Base-by-base conservation (phyloP, 1,140 invertebrate genomes). In the Apis mellifera region DNA sequence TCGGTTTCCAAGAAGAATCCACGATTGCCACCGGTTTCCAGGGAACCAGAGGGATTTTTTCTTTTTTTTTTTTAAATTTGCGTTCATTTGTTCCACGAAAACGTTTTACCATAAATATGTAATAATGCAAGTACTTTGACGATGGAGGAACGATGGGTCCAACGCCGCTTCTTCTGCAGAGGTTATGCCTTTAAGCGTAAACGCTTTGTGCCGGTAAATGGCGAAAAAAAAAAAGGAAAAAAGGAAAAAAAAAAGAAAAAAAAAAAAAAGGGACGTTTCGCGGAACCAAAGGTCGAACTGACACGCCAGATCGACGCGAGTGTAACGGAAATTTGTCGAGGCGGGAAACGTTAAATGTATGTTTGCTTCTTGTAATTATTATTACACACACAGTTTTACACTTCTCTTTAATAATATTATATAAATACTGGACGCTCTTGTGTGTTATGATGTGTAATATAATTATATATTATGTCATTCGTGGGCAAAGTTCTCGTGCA, bases 1-100 rank as follows among this genome's bases (percentile, higher is more conserved):
- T 71, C 72, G n/a, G 23, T 76, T 87, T 87, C 84, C 48, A 54
- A 76, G 85, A 87, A 86, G 81, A 79, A 75, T 76, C 76, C 21
- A 55, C 21, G 19, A 55, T 5, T 42, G 19, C n/a, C 0, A 42
- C 26, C 52, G 26, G 79, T 62, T 32, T 78, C 54, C 84, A 64
- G n/a, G 64, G 83, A 85, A 74, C 69, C 19, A 17, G 26, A 15
- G 70, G 19, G 48, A 59, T 57, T 9, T 70, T 71, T 78, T 79
- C 32, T 75, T 62, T 23, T 42, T 42, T 42, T 42, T 42, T 26
- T 26, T 26, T 26, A 26, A 42, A 42, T 42, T 42, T 42, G 32
- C 32, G 32, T 42, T 42, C 32, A 42, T 19, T 85, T 76, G 82
- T 86, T 86, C 75, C 80, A n/a, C 32, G 85, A 32, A 65, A 75